A percentile compares a stretch with the other conserved stretches of the same genome.
phyloP scores from a whole-genome alignment of 2,797 vertebrate species.

The Phataginus tetradactyla region DNA sequence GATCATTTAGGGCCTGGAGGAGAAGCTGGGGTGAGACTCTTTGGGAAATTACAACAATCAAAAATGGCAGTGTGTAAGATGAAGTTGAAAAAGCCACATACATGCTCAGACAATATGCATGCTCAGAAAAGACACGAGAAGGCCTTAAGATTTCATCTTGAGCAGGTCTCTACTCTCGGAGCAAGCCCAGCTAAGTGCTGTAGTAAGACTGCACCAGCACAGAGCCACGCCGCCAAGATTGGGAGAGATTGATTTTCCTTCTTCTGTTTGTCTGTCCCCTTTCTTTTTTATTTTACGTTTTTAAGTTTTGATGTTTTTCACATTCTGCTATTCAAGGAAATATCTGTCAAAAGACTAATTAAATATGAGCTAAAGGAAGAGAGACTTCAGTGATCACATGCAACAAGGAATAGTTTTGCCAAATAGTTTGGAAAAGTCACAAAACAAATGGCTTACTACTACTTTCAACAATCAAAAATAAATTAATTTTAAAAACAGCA shows the following conservation, averaged over 20 bases:
- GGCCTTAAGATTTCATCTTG: background rate
- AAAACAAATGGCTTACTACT: background rate
- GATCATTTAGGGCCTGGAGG: background rate
- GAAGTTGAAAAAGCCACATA: background rate
- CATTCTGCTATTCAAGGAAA: background rate
- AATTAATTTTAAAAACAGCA: background rate
- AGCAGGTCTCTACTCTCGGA: background rate
- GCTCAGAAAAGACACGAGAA: background rate
- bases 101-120: background rate
- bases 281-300: background rate
- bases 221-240: background rate
- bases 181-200: background rate
- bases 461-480: background rate
- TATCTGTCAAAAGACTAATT: background rate
- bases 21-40: background rate
- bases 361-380: background rate
- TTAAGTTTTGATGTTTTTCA: background rate
- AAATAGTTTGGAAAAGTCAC: background rate
- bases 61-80: background rate
- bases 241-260: background rate
- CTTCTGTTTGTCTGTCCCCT: background rate
- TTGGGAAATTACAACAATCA: background rate
- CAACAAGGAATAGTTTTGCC: background rate
- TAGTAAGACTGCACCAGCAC: background rate
- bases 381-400: background rate